Evolutionary conservation across 2,113 vertebrate species (phyloP).

Genomic region (Menidia beryllina): DNA sequence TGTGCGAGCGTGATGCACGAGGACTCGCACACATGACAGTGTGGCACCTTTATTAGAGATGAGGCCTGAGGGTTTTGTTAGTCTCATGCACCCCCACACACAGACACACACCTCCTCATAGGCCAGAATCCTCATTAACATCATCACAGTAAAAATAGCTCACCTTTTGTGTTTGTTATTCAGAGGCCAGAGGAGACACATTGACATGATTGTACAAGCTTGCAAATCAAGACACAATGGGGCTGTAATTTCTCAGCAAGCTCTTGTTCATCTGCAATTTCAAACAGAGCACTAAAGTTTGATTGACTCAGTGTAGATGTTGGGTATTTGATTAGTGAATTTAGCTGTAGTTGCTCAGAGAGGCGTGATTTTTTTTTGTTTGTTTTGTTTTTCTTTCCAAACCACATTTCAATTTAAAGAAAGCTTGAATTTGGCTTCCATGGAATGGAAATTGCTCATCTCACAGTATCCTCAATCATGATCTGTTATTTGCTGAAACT

Average conservation of each 20-base stretch:
- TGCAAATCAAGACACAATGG: constrained; percentile 71
- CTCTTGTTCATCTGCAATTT: constrained; percentile 48
- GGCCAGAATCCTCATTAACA: constrained; percentile 48
- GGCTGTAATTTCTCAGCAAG: constrained; percentile 53
- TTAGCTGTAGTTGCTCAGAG: constrained; percentile 32
- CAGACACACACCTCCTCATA: constrained; percentile 3
- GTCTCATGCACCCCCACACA: background rate
- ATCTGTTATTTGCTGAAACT: background rate
- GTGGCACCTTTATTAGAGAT: constrained; percentile 48
- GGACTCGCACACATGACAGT: constrained; percentile 35
- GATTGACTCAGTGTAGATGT: constrained; percentile 62
- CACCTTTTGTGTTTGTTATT: constrained; percentile 62
- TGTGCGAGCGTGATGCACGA: constrained; percentile 31
- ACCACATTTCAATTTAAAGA: background rate
- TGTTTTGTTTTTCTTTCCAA: too few species aligned
- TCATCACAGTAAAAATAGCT: constrained; percentile 51
- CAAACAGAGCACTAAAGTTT: constrained; percentile 39
- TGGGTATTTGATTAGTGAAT: constrained; percentile 62
- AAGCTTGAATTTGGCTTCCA: constrained; percentile 2
- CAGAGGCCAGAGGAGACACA: constrained; percentile 39
- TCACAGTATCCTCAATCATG: background rate
- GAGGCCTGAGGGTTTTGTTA: constrained; percentile 28
- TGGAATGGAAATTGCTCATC: background rate
- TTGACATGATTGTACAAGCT: constrained; percentile 64
- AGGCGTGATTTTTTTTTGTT: constrained; percentile 21